Percentiles rank a stretch among this genome's conserved stretches.
phyloP scores from a whole-genome alignment of 2,797 vertebrate genomes.

The Anas bernieri region DNA sequence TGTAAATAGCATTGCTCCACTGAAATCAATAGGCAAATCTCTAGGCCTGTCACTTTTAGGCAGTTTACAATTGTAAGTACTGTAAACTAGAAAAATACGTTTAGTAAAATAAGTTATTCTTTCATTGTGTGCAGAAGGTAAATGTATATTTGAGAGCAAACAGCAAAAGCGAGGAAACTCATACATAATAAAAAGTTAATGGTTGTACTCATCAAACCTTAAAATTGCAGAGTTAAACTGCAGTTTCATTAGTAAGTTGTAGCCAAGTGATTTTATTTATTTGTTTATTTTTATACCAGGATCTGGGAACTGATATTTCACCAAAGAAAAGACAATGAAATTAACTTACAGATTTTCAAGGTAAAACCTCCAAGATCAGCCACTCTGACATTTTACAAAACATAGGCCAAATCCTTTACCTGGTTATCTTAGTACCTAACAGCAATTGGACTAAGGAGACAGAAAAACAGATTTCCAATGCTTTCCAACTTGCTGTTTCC shows the following conservation, averaged over 20 bases:
- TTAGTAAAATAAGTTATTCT: not conserved
- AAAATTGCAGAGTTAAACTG: not conserved
- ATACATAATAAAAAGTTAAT: not conserved
- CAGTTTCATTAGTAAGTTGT: not conserved
- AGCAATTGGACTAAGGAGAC: not conserved
- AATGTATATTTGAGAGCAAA: not conserved
- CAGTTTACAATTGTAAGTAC: not conserved
- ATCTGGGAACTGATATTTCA: not conserved
- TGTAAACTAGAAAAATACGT: not conserved
- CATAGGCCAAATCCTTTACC: not conserved
- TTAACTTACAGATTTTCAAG: not conserved
- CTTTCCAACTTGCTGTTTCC: too few relatives aligned
- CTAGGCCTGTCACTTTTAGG: not conserved
- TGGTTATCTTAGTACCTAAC: not conserved
- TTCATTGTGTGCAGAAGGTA: not conserved
- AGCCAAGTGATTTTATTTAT: not conserved
- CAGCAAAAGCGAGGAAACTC: not conserved
- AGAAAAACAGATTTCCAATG: not conserved
- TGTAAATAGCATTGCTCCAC: not conserved
- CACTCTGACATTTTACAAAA: not conserved
- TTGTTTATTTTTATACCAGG: not conserved
- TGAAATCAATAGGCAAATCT: not conserved
- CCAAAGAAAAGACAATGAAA: not conserved
- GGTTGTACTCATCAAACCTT: not conserved
- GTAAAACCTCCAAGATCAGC: not conserved